Base-by-base conservation (phyloP, 2,797 vertebrate genomes). In the Hybognathus amarus region DNA sequence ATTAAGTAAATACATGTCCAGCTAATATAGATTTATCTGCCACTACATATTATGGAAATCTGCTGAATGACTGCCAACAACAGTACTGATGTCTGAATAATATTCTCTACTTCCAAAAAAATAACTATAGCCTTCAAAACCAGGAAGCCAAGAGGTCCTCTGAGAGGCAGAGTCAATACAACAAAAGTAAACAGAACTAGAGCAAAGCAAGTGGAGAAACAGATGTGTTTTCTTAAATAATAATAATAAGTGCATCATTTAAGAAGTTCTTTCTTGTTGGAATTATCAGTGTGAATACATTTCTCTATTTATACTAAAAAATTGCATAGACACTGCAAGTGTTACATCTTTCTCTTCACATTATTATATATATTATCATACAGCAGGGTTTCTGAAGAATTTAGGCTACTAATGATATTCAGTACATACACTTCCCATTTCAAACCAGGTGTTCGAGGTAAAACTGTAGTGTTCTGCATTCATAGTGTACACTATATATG, bases 31-130 rank as follows among this genome's bases (percentile, higher is more conserved):
- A 76, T 7, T 6, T 61, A 77, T 61, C 40, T 40, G 3, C 22
- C 8, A 22, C 38, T 38, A 52, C 22, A 24, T 45, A 18, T n/a
- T 67, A n/a, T 54, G 77, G n/a, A 54, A 54, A 67, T 30, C 4
- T 67, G 33, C 30, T n/a, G 56, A 69, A 79, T 27, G 54, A 40
- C 56, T 71, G 40, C 40, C 52, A 75, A 68, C 61, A 24, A 84
- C 45, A 18, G 20, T 27, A 74, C 59, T 52, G 70, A 59, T 73
- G 47, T 66, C 69, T 63, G 45, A 54, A 78, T 59, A 20, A 61
- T 63, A 40, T 33, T 42, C 24, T 73, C n/a, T 68, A 42, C 67
- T 66, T 15, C 71, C 42, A 20, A 50, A 73, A 9, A 77, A 80
- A 52, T 22, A 74, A 42, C 47, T 30, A 2, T 45, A 20, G 33